Evolutionary conservation across 2,888 invertebrate species (phyloP).

Genomic region (Embidobia sp.): DNA sequence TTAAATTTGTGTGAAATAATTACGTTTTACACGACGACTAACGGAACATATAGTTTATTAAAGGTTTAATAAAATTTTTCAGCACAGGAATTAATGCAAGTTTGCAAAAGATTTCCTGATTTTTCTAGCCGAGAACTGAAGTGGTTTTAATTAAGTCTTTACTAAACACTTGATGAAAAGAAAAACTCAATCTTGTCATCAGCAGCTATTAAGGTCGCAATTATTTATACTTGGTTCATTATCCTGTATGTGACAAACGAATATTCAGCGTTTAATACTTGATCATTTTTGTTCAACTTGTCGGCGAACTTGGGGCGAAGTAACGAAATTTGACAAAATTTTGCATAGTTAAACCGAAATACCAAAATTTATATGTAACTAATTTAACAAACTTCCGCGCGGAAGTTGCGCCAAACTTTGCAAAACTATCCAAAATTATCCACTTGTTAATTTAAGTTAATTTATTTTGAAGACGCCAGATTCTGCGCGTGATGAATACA

Average conservation of each 20-base stretch:
- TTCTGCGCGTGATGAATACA: slow-evolving; percentile 15
- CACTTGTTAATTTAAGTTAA: slow-evolving; percentile 43
- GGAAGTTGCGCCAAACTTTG: slow-evolving; percentile 38
- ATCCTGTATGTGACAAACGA: not conserved
- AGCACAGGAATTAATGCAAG: no score
- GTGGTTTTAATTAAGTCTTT: no score
- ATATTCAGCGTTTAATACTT: not conserved
- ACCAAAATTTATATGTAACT: slow-evolving; percentile 38
- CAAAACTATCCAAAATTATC: slow-evolving; percentile 40
- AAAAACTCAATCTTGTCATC: no score
- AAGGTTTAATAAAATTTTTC: no score
- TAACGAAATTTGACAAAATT: slow-evolving; percentile 31
- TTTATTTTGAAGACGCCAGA: slow-evolving; percentile 36
- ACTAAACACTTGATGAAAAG: no score
- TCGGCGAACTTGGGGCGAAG: not conserved
- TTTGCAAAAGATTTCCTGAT: no score
- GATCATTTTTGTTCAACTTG: not conserved
- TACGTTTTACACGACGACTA: no score
- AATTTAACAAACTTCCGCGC: slow-evolving; percentile 36
- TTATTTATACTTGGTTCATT: no score
- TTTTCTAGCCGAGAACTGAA: no score
- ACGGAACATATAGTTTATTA: no score
- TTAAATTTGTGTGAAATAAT: no score
- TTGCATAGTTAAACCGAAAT: slow-evolving; percentile 26
- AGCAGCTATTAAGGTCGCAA: no score